Conservation (phyloP, 2,113 vertebrate species). For the Oophaga pumilio region DNA sequence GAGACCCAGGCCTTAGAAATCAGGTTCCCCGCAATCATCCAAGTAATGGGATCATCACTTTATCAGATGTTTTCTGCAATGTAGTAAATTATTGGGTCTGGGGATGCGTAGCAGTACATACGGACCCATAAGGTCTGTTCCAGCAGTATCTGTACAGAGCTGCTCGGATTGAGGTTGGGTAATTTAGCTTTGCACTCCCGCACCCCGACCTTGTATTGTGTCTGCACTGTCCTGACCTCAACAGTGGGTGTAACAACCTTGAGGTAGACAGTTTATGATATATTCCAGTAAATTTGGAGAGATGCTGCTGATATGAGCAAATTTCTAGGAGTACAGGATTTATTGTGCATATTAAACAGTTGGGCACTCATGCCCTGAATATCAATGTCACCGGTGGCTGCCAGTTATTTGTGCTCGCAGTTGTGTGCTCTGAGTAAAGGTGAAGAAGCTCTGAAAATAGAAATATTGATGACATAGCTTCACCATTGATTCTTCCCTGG, state of each 20-base stretch:
- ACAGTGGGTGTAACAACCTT: background rate
- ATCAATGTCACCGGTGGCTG: background rate
- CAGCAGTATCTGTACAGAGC: background rate
- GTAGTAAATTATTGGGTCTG: background rate
- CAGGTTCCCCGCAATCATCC: too few species aligned
- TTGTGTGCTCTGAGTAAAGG: background rate
- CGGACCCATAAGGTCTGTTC: background rate
- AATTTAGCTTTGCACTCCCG: background rate
- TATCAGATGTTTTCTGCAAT: too few species aligned
- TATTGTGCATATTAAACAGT: slow-evolving; percentile 2
- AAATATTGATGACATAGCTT: background rate
- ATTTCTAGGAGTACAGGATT: background rate
- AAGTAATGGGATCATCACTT: too few species aligned
- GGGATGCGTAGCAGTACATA: background rate
- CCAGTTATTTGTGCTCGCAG: background rate
- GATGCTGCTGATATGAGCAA: slow-evolving; percentile 23
- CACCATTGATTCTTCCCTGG: slow-evolving; percentile 5
- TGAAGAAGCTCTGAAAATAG: slow-evolving; percentile 3
- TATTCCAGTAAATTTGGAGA: slow-evolving; percentile 1
- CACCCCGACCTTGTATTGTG: background rate
- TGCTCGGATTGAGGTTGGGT: background rate
- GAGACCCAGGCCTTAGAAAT: too few species aligned
- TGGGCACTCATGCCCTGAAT: background rate
- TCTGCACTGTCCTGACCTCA: background rate
- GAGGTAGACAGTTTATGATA: slow-evolving; percentile 6